Percentiles rank a stretch among this genome's conserved stretches.
phyloP scores from a whole-genome alignment of 2,888 invertebrate genomes.

The Corythucha ciliata region DNA sequence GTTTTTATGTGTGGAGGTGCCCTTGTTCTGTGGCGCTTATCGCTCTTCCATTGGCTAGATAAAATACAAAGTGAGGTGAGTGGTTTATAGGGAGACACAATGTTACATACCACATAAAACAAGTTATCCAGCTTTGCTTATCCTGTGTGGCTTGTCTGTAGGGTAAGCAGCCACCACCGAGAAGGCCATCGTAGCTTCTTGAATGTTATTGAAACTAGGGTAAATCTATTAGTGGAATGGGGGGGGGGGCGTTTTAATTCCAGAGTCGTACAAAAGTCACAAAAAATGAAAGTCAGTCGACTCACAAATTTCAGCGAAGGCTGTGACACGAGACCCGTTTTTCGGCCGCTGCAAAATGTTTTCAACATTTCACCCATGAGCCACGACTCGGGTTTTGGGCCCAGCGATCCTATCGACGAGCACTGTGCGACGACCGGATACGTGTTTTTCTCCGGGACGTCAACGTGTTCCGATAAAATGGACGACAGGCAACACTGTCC shows the following conservation, averaged over 20 bases:
- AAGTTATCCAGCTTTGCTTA: constrained; percentile 76
- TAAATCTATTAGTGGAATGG: too few species aligned
- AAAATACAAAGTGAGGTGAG: constrained; percentile 16
- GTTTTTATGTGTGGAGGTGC: constrained; percentile 96
- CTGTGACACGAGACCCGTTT: constrained; percentile 46
- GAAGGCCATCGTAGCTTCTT: constrained; percentile 69
- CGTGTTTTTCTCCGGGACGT: constrained; percentile 42
- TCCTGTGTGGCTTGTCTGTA: constrained; percentile 66
- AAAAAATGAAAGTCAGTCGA: constrained; percentile 9
- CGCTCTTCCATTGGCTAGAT: constrained; percentile 75
- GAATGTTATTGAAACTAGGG: constrained; percentile 76
- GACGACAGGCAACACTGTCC: constrained; percentile 52
- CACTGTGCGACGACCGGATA: constrained; percentile 78
- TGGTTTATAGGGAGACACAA: not conserved
- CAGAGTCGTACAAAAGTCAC: too few species aligned
- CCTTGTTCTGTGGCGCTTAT: constrained; percentile 54
- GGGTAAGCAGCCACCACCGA: constrained; percentile 82
- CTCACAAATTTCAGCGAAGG: constrained; percentile 48
- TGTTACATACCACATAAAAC: constrained; percentile 63
- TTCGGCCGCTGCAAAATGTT: constrained; percentile 46
- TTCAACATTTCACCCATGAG: constrained; percentile 63
- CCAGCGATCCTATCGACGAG: constrained; percentile 68
- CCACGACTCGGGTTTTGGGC: constrained; percentile 53
- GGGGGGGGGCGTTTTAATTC: too few species aligned
- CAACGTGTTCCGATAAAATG: constrained; percentile 57